These are phyloP conservation scores for Mimumesa dahlbomi DNA, from an alignment of 2,888 invertebrate genomes.

Conservation along the genomic window DNA sequence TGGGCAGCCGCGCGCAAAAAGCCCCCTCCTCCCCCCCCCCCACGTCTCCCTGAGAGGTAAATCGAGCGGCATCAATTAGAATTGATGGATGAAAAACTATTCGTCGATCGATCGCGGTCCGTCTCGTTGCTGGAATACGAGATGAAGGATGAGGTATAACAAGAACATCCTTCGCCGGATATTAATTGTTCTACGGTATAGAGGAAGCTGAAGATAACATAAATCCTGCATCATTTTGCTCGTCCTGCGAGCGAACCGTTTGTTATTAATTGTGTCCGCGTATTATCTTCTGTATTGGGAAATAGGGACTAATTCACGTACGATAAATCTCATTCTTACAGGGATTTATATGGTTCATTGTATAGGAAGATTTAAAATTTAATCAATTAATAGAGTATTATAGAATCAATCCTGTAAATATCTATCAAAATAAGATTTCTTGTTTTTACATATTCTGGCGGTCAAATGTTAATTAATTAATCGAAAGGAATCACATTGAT, in stretches of 20 bases:
- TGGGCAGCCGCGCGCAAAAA: slow-evolving; percentile 23
- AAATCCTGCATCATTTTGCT: not conserved
- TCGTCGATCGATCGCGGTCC: slow-evolving; percentile 53
- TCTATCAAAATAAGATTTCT: too few relatives aligned
- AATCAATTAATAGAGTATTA: too few relatives aligned
- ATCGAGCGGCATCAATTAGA: slow-evolving; percentile 61
- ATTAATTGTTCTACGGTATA: slow-evolving; percentile 40
- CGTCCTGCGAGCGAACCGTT: slow-evolving; percentile 4
- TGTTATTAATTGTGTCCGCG: too few relatives aligned
- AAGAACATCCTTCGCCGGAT: slow-evolving; percentile 31
- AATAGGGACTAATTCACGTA: not conserved
- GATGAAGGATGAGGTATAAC: slow-evolving; percentile 51
- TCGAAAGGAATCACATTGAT: too few relatives aligned
- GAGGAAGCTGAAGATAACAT: slow-evolving; percentile 20
- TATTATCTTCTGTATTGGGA: not conserved
- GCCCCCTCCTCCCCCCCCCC: too few relatives aligned
- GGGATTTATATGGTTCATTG: not conserved
- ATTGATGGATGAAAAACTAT: slow-evolving; percentile 60
- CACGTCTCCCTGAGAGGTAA: slow-evolving; percentile 41
- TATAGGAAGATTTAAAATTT: not conserved
- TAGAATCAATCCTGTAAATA: too few relatives aligned
- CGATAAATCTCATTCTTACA: not conserved
- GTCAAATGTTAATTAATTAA: too few relatives aligned
- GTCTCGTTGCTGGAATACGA: slow-evolving; percentile 49
- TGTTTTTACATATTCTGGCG: not conserved